phyloP scores from a whole-genome alignment of 1,140 invertebrate genomes.

The Eriocheir sinensis region DNA sequence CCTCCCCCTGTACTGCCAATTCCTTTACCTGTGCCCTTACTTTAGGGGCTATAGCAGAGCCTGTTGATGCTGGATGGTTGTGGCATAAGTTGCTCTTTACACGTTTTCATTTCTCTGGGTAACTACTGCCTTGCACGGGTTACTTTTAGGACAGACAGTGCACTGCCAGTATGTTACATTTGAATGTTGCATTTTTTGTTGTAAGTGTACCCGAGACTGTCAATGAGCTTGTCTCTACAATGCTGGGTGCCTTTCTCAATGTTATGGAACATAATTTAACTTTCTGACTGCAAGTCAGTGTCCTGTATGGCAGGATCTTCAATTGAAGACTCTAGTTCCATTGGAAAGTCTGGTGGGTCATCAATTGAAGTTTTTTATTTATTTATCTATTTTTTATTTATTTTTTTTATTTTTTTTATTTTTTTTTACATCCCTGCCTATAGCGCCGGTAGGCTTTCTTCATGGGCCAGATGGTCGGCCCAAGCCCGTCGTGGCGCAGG shows the following conservation, averaged over 20 bases:
- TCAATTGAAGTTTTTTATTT: no score
- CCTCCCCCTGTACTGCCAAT: conserved; percentile 30
- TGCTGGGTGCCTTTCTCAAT: conserved; percentile 33
- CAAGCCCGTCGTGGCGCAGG: no score
- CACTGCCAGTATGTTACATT: conserved; percentile 24
- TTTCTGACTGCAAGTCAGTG: no score
- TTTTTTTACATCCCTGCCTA: no score
- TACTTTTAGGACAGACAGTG: conserved; percentile 9
- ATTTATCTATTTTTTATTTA: no score
- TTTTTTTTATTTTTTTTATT: no score
- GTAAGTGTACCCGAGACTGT: conserved; percentile 49
- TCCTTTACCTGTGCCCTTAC: not conserved
- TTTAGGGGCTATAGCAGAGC: conserved; percentile 38
- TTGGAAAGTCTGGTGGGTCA: no score
- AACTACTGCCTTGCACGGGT: not conserved
- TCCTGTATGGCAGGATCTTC: conserved; percentile 8
- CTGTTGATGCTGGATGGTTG: conserved; percentile 44
- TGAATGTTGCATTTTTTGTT: conserved; percentile 26
- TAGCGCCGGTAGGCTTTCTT: no score
- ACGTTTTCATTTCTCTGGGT: conserved; percentile 44
- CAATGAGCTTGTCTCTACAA: conserved; percentile 16
- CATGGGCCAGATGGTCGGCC: no score
- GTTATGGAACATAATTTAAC: not conserved
- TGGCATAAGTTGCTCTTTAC: not conserved
- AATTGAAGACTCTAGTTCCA: no score